A percentile compares a stretch with the other conserved stretches of the same genome.
Evolutionary conservation across 1,140 invertebrate species (phyloP).

Genomic region (Steinernema feltiae): DNA sequence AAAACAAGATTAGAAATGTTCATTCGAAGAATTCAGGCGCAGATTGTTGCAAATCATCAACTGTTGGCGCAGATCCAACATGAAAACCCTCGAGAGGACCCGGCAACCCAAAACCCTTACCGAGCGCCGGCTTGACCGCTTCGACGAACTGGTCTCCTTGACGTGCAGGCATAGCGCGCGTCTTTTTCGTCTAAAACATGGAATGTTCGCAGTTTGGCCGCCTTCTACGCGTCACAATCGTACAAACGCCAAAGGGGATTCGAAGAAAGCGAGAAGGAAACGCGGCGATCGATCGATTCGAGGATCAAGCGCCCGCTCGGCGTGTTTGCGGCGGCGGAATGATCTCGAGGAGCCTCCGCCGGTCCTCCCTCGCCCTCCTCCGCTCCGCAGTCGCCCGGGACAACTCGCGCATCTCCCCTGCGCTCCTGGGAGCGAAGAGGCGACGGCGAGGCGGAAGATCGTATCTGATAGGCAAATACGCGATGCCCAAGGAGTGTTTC

Average conservation of each 20-base stretch:
- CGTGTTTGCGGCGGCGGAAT: neutral
- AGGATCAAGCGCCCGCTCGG: constrained; percentile 3
- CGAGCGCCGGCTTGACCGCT: constrained; percentile 55
- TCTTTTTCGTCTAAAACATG: neutral
- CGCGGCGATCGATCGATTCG: constrained; percentile 3
- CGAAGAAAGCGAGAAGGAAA: neutral
- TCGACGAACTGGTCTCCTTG: constrained; percentile 51
- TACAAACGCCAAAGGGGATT: too few species aligned
- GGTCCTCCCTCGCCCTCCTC: too few species aligned
- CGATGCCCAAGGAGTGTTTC: neutral
- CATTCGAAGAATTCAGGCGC: neutral
- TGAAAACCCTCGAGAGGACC: too few species aligned
- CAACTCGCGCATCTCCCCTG: neutral
- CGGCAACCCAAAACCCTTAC: constrained; percentile 31
- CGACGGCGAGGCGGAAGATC: too few species aligned
- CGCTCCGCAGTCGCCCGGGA: neutral
- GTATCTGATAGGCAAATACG: neutral
- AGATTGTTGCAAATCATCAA: neutral
- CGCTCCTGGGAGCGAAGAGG: too few species aligned
- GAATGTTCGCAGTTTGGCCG: too few species aligned
- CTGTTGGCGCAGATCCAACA: too few species aligned
- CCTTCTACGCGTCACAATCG: too few species aligned
- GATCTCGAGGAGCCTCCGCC: neutral
- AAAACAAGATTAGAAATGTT: constrained; percentile 4
- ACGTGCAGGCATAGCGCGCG: constrained; percentile 20